Evolutionary conservation across 2,888 invertebrate genomes (phyloP).

Genomic region (Gymnocheta viridis): DNA sequence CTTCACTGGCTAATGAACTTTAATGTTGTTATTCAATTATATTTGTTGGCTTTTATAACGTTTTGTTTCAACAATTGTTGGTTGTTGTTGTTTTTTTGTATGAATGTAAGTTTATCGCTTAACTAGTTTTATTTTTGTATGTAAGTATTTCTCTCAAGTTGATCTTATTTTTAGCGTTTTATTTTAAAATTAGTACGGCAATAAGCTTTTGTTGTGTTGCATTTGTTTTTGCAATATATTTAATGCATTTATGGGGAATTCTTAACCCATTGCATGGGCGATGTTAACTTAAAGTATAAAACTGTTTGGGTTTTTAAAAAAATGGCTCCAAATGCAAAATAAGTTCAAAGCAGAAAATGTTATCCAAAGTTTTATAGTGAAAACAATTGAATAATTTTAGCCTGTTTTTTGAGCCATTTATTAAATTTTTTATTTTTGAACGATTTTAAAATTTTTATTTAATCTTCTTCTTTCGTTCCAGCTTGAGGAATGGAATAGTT

Average conservation of each 20-base stretch:
- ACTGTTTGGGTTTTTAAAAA: no score
- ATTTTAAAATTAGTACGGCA: slow-evolving; percentile 20
- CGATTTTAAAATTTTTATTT: no score
- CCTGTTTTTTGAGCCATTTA: no score
- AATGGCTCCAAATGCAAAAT: no score
- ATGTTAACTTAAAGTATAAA: background rate
- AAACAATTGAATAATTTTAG: no score
- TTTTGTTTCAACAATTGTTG: slow-evolving; percentile 41
- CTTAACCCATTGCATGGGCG: slow-evolving; percentile 9
- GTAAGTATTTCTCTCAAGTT: slow-evolving; percentile 34
- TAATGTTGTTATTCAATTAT: slow-evolving; percentile 53
- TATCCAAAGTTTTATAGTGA: no score
- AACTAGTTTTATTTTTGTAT: slow-evolving; percentile 36
- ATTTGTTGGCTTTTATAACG: slow-evolving; percentile 62
- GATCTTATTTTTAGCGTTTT: slow-evolving; percentile 52
- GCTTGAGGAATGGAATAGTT: no score
- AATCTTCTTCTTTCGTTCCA: no score
- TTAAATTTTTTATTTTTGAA: no score
- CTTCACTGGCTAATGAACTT: slow-evolving; percentile 56
- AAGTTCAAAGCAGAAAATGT: no score
- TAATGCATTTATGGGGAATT: slow-evolving; percentile 34
- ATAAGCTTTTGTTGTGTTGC: slow-evolving; percentile 2
- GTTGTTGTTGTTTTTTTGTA: background rate
- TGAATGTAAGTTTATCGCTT: background rate
- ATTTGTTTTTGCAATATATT: slow-evolving; percentile 38